Evolutionary conservation across 2,888 invertebrate genomes (phyloP), one percentile per base, ranked within the genome.

Genomic region (Leuctra nigra): DNA sequence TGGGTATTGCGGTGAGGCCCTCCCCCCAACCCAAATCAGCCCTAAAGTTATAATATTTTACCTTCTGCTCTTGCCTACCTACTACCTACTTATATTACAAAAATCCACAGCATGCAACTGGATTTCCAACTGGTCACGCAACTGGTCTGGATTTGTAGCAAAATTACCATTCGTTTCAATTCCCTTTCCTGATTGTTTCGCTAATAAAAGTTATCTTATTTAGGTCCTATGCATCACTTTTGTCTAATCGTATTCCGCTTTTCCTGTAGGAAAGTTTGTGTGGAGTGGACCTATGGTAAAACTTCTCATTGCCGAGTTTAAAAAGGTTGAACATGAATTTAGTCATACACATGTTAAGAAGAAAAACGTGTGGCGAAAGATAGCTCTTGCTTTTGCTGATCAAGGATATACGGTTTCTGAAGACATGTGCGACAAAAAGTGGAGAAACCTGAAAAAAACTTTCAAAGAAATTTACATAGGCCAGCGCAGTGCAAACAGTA

Each of bases 401-500:
- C 53, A 53, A 16, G 61, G 59, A 1, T 61, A 57, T 38, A 36
- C 54, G 22, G 56, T 61, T 33, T 54, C 57, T 11, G 61, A 61
- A 35, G 61, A 59, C 20, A 58, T 58, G 36, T 61, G 61, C 25
- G 61, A 61, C 48, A 61, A 61, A 33, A 61, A 61, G 22, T 61
- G 61, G 61, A 54, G 61, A 16, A 61, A 61, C 23, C 24, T 61
- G 25, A 61, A 61, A 35, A 61, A 61, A 24, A 61, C 61, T 2
- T 61, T 61, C 44, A 61, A 61, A 25, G 61, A 61, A 22, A 61
- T 61, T 46, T 61, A 61, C 29, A 53, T 58, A 24, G 61, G 61
- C 3, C 59, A 59, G 29, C 35, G 61, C 6, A 53, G 57, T 14
- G 54, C 54, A 23, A 55, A 58, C 33, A 25, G 39, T 16, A 56